A percentile compares a stretch with the other conserved stretches of the same genome.
Evolutionary conservation across 2,888 invertebrate species (phyloP).

Genomic region (Aporophyla nigra): DNA sequence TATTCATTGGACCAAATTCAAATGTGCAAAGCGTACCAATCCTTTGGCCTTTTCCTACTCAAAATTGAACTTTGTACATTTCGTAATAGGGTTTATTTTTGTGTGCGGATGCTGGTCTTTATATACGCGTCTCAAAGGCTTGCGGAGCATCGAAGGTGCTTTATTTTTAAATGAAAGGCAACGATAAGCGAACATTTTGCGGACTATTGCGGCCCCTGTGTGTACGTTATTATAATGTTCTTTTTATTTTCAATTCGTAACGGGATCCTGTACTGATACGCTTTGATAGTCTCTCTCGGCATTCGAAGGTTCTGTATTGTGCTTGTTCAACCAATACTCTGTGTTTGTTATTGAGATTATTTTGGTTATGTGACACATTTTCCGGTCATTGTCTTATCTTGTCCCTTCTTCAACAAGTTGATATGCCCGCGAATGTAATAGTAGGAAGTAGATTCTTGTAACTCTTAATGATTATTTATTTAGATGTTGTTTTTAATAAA

Average conservation of each 20-base stretch:
- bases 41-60: constrained; percentile 7
- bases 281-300: constrained; percentile 42
- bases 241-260: constrained; percentile 69
- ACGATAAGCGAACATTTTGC: constrained; percentile 67
- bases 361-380: background rate
- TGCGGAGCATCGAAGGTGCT: constrained; percentile 67
- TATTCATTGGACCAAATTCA: constrained; percentile 71
- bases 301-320: constrained; percentile 4
- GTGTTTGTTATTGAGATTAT: constrained; percentile 19
- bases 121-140: constrained; percentile 62
- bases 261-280: constrained; percentile 59
- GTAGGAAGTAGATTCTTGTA: background rate
- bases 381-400: background rate
- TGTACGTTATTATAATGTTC: constrained; percentile 64
- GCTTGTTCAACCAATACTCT: background rate
- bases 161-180: constrained; percentile 71
- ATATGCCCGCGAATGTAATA: background rate
- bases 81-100: constrained; percentile 45
- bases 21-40: constrained; percentile 66
- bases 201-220: constrained; percentile 65
- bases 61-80: constrained; percentile 41
- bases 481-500: background rate
- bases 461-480: background rate
- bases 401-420: background rate
- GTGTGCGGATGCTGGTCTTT: constrained; percentile 35